These are phyloP conservation scores for Cephonodes hylas DNA, from an alignment of 2,888 invertebrate genomes.

Conservation along the genomic window DNA sequence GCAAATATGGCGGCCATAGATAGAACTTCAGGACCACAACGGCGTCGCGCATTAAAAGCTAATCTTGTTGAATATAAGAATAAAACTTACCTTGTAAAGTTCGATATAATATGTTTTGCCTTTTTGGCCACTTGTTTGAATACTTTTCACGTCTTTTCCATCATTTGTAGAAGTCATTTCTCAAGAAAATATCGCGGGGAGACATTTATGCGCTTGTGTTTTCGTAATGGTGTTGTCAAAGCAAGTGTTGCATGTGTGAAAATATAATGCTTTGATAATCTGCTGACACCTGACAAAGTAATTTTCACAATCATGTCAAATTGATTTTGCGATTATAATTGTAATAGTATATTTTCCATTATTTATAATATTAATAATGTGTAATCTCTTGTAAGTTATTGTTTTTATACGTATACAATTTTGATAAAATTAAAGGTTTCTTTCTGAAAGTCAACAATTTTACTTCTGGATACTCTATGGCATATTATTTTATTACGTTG, in stretches of 20 bases:
- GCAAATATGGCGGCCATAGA: conserved; percentile 79
- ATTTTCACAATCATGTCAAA: neutral
- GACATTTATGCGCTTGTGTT: conserved; percentile 82
- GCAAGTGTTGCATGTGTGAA: conserved; percentile 45
- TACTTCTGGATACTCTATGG: conserved; percentile 14
- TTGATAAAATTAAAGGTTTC: neutral
- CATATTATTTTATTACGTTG: conserved; percentile 38
- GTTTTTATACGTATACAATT: too few relatives aligned
- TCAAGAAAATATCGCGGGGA: conserved; percentile 80
- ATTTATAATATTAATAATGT: too few relatives aligned
- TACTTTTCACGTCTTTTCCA: conserved; percentile 79
- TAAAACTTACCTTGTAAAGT: conserved; percentile 74
- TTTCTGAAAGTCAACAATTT: neutral
- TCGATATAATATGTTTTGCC: conserved; percentile 77
- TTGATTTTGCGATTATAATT: neutral
- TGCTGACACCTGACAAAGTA: neutral
- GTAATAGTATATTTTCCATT: too few relatives aligned
- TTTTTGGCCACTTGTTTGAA: conserved; percentile 70
- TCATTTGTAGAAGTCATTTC: conserved; percentile 82
- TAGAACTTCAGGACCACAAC: conserved; percentile 67
- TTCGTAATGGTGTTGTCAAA: conserved; percentile 79
- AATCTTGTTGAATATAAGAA: conserved; percentile 43
- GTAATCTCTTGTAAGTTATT: too few relatives aligned
- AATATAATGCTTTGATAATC: neutral
- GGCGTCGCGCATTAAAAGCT: conserved; percentile 58